Conservation (phyloP, 2,888 invertebrate genomes). For the Seira musarum region DNA sequence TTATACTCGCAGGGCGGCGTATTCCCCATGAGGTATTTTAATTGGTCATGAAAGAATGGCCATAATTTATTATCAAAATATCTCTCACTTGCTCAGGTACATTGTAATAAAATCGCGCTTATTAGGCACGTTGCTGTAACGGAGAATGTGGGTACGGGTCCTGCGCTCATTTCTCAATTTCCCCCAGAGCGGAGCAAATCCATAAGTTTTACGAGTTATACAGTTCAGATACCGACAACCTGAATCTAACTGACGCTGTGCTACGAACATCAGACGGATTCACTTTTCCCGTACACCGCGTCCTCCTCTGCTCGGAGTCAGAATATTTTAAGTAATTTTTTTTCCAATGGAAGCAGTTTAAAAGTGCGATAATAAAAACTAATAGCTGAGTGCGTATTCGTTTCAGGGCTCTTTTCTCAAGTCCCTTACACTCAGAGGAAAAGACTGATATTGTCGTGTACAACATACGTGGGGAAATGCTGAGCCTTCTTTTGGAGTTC, state of each 20-base stretch:
- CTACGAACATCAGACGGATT: conserved; percentile 87
- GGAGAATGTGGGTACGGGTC: conserved; percentile 25
- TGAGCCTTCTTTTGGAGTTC: conserved; percentile 86
- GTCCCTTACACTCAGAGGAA: conserved; percentile 80
- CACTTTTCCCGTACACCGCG: conserved; percentile 87
- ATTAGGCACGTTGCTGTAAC: conserved; percentile 24
- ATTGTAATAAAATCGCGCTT: too few relatives aligned
- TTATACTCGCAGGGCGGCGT: too few relatives aligned
- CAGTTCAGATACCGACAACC: conserved; percentile 22
- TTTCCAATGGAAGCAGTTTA: neutral
- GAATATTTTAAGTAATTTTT: conserved; percentile 83
- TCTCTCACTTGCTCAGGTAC: too few relatives aligned
- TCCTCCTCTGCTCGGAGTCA: conserved; percentile 90
- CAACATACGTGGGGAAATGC: conserved; percentile 83
- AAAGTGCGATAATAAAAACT: too few relatives aligned
- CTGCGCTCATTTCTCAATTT: neutral
- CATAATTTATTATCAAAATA: too few relatives aligned
- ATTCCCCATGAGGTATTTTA: too few relatives aligned
- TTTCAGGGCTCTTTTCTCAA: conserved; percentile 86
- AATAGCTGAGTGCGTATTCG: conserved; percentile 1
- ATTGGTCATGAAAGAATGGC: too few relatives aligned
- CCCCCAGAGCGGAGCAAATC: conserved; percentile 5
- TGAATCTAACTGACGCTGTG: conserved; percentile 79
- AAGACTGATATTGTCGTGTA: conserved; percentile 83
- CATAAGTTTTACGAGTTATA: conserved; percentile 34